Evolutionary conservation across 1,140 invertebrate species (phyloP).

Genomic region (Calliopsis andreniformis): DNA sequence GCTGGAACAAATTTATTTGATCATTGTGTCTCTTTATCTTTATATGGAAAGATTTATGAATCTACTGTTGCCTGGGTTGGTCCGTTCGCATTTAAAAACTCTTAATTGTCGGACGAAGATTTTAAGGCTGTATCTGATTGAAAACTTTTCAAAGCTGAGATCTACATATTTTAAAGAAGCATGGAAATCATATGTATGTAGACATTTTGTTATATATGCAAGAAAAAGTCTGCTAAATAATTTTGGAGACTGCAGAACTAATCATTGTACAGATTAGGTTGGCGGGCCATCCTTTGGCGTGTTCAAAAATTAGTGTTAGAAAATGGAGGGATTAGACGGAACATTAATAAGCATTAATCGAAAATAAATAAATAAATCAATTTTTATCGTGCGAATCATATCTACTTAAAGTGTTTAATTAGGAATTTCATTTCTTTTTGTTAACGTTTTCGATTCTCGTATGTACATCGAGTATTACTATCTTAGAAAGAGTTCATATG

Average conservation of each 20-base stretch:
- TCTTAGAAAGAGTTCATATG: too few relatives aligned
- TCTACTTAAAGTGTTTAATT: slow-evolving; percentile 6
- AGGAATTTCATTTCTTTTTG: slow-evolving; percentile 1
- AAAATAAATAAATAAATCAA: too few relatives aligned
- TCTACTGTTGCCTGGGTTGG: slow-evolving; percentile 51
- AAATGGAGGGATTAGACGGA: slow-evolving; percentile 60
- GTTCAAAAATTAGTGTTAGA: slow-evolving; percentile 34
- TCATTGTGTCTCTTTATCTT: slow-evolving; percentile 23
- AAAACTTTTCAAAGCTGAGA: neutral
- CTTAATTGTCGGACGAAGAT: slow-evolving; percentile 22
- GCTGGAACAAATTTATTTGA: slow-evolving; percentile 18
- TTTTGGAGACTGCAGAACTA: slow-evolving; percentile 18
- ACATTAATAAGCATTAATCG: neutral
- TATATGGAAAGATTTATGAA: slow-evolving; percentile 25
- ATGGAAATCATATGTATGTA: neutral
- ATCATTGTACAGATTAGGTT: slow-evolving; percentile 15
- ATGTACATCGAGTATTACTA: neutral
- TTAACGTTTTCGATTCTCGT: neutral
- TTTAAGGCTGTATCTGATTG: slow-evolving; percentile 5
- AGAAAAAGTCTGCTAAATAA: neutral
- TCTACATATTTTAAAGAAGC: neutral
- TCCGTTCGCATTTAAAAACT: slow-evolving; percentile 34
- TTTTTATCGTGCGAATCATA: too few relatives aligned
- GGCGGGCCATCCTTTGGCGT: slow-evolving; percentile 55
- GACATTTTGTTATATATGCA: neutral